Percentiles rank a stretch among this genome's conserved stretches.
Evolutionary conservation across 2,797 vertebrate species (phyloP).

Genomic region (Pyrocephalus nanus): DNA sequence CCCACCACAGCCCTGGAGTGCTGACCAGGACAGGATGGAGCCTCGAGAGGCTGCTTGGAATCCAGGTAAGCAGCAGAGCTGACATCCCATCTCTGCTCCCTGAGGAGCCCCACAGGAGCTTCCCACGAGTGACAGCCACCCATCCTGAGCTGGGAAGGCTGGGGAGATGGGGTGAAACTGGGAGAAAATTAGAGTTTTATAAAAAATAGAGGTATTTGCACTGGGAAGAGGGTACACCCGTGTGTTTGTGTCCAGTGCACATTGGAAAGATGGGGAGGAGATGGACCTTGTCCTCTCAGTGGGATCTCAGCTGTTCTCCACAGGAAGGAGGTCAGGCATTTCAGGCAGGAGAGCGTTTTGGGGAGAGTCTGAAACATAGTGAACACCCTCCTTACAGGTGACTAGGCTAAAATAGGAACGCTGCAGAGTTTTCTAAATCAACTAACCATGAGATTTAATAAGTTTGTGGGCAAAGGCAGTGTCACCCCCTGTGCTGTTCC

Average conservation of each 20-base stretch:
- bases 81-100: neutral
- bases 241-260: rapidly evolving
- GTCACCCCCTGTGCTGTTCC: neutral
- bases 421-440: neutral
- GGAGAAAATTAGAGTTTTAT: rapidly evolving
- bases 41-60: neutral
- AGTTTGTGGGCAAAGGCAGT: neutral
- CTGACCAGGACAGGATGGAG: neutral
- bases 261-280: neutral
- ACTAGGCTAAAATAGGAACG: neutral
- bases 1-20: neutral
- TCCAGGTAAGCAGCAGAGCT: neutral
- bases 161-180: neutral
- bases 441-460: neutral
- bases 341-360: neutral
- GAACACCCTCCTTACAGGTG: neutral
- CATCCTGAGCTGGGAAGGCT: neutral
- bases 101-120: neutral
- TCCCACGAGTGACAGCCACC: neutral
- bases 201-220: neutral
- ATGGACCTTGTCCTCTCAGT: neutral
- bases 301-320: neutral
- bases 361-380: neutral
- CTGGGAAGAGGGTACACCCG: no score
- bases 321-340: neutral